phyloP scores from a whole-genome alignment of 2,113 vertebrate genomes.

The Rhizomys pruinosus region DNA sequence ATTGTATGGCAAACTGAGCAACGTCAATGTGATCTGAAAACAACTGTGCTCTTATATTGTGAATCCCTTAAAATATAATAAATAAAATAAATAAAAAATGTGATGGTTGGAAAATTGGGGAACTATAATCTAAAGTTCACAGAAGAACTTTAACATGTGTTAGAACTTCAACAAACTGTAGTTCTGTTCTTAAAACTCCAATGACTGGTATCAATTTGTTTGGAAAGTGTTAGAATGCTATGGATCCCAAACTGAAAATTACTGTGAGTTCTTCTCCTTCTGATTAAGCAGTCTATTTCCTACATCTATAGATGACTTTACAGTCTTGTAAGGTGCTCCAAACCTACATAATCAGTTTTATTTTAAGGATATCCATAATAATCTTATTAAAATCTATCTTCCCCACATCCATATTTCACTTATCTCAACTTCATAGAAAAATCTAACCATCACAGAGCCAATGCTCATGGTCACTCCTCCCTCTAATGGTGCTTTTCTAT shows the following conservation, averaged over 20 bases:
- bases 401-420: not conserved
- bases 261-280: not conserved
- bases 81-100: too few species aligned
- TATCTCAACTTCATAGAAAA: not conserved
- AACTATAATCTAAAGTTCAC: not conserved
- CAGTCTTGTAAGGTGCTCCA: not conserved
- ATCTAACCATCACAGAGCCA: not conserved
- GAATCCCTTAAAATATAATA: too few species aligned
- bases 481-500: not conserved
- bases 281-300: not conserved
- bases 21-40: too few species aligned
- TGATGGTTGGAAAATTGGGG: not conserved
- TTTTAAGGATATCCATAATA: not conserved
- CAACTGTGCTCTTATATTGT: too few species aligned
- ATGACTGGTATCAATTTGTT: not conserved
- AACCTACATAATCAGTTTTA: not conserved
- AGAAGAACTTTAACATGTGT: not conserved
- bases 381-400: not conserved
- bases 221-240: not conserved
- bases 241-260: not conserved
- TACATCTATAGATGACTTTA: not conserved
- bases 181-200: not conserved
- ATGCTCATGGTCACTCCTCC: not conserved
- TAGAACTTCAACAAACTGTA: not conserved
- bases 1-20: too few species aligned